phyloP scores from a whole-genome alignment of 1,140 invertebrate genomes.

The Pteromalus puparum region DNA sequence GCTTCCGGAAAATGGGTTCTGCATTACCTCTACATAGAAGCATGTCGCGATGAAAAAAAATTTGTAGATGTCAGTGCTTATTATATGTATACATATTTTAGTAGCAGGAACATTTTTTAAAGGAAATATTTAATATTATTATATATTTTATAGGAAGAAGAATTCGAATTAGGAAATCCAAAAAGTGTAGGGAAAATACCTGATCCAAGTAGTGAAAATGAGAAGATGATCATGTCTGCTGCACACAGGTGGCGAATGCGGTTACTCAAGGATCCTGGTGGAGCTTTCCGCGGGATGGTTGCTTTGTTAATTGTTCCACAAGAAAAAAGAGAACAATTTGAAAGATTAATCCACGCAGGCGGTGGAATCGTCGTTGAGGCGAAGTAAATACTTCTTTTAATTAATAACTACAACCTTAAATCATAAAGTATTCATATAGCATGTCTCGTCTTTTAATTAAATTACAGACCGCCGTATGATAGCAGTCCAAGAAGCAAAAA shows the following conservation, averaged over 20 bases:
- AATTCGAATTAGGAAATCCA: constrained; percentile 86
- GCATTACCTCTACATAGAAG: constrained; percentile 84
- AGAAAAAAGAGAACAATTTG: constrained; percentile 79
- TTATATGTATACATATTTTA: constrained; percentile 25
- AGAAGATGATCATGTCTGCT: constrained; percentile 76
- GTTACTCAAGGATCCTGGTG: constrained; percentile 68
- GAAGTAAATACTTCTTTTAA: constrained; percentile 64
- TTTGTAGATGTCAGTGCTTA: constrained; percentile 81
- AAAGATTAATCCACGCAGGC: constrained; percentile 83
- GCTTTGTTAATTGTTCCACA: constrained; percentile 83
- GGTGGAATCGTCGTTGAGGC: constrained; percentile 81
- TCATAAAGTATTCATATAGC: neutral
- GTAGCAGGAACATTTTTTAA: neutral
- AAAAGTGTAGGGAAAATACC: constrained; percentile 75
- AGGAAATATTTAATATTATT: no score
- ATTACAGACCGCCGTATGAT: constrained; percentile 69
- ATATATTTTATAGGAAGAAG: constrained; percentile 79
- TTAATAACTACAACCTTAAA: neutral
- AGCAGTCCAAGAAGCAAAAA: constrained; percentile 64
- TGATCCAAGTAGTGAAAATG: constrained; percentile 67
- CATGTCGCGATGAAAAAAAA: constrained; percentile 78
- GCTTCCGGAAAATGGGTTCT: constrained; percentile 92
- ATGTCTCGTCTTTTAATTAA: neutral
- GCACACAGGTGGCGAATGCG: constrained; percentile 81
- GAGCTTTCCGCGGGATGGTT: constrained; percentile 82